Conservation (phyloP, 2,113 vertebrate genomes). For the Amphilophus citrinellus region DNA sequence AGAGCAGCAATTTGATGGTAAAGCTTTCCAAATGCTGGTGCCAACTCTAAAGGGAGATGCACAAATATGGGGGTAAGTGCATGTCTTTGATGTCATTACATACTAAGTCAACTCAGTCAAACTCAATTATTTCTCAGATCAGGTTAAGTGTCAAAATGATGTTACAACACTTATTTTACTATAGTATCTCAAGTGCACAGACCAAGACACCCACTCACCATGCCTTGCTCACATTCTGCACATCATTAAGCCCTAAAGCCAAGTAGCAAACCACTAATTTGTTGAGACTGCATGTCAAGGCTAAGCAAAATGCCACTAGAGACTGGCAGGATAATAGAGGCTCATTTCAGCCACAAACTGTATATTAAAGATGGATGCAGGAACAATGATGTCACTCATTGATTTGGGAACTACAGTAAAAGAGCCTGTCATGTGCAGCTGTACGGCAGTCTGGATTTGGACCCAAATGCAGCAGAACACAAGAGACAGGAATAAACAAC, state of each 20-base stretch:
- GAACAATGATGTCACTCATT: not conserved
- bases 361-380: not conserved
- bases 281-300: constrained; percentile 24
- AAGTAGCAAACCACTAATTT: constrained; percentile 48
- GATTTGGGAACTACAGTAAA: not conserved
- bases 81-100: constrained; percentile 61
- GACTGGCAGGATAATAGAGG: constrained; percentile 47
- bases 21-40: constrained; percentile 53
- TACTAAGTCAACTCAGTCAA: constrained; percentile 63
- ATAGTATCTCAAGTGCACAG: constrained; percentile 50
- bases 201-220: constrained; percentile 26
- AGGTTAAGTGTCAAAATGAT: constrained; percentile 50
- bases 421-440: not conserved
- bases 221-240: constrained; percentile 19
- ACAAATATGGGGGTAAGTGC: constrained; percentile 46
- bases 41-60: constrained; percentile 33
- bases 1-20: constrained; percentile 52
- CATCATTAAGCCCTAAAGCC: constrained; percentile 48
- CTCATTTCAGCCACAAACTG: constrained; percentile 36
- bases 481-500: too few species aligned
- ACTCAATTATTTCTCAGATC: constrained; percentile 64
- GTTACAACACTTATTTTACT: constrained; percentile 38
- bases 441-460: too few species aligned
- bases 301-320: constrained; percentile 28
- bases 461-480: too few species aligned